These are phyloP conservation scores for Pyrgilauda ruficollis DNA, from an alignment of 2,113 vertebrate genomes.

Conservation along the genomic window DNA sequence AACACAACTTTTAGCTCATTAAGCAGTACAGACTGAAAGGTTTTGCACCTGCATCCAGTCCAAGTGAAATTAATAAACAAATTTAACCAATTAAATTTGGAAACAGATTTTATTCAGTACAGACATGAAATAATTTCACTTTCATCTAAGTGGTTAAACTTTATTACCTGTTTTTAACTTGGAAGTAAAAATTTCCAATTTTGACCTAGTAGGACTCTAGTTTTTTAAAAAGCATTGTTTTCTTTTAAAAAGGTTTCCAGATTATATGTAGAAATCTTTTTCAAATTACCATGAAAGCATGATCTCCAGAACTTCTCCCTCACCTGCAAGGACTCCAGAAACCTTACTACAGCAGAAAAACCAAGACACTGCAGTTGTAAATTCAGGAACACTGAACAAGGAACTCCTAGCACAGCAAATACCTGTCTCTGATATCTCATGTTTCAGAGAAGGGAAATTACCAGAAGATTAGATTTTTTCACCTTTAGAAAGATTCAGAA, in stretches of 20 bases:
- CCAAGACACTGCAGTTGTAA: neutral
- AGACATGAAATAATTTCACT: neutral
- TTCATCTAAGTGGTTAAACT: neutral
- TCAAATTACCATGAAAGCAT: neutral
- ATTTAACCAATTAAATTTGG: neutral
- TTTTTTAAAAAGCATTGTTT: neutral
- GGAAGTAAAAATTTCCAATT: neutral
- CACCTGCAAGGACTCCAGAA: neutral
- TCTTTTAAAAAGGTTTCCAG: neutral
- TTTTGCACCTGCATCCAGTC: neutral
- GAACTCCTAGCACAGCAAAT: neutral
- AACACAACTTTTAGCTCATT: neutral
- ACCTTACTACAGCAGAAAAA: neutral
- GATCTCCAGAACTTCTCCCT: neutral
- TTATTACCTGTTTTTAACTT: fast-evolving
- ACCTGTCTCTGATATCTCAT: neutral
- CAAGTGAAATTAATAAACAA: neutral
- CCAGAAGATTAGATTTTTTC: neutral
- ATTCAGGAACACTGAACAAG: neutral
- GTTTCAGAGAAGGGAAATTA: neutral
- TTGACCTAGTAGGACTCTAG: neutral
- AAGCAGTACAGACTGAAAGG: neutral
- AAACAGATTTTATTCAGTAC: neutral
- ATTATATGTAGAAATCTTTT: neutral
- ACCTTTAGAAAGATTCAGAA: neutral